phyloP scores from a whole-genome alignment of 2,888 invertebrate species.

The Amblyjoppa fuscipennis region DNA sequence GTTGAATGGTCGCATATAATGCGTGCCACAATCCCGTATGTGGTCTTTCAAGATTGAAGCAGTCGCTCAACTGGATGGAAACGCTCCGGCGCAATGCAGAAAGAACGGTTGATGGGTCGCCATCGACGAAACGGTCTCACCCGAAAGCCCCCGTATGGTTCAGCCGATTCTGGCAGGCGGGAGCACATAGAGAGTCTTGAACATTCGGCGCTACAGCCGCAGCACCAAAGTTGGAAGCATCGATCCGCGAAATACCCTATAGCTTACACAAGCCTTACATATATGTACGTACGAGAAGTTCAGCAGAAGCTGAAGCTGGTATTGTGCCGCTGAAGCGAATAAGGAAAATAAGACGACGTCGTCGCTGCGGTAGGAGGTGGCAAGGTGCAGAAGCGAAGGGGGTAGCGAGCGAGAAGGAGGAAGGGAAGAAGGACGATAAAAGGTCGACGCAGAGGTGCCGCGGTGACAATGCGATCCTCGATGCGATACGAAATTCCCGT shows the following conservation, averaged over 20 bases:
- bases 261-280: slow-evolving; percentile 75
- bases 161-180: slow-evolving; percentile 2
- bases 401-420: slow-evolving; percentile 65
- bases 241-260: slow-evolving; percentile 80
- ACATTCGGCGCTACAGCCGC: slow-evolving; percentile 24
- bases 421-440: slow-evolving; percentile 58
- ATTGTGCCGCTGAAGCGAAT: slow-evolving; percentile 39
- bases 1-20: not conserved
- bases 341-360: slow-evolving; percentile 42
- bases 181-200: not conserved
- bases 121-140: not conserved
- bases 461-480: slow-evolving; percentile 76
- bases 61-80: not conserved
- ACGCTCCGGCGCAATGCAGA: not conserved
- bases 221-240: slow-evolving; percentile 72
- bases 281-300: slow-evolving; percentile 70
- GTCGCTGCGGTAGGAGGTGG: slow-evolving; percentile 28
- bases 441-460: slow-evolving; percentile 58
- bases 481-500: slow-evolving; percentile 77
- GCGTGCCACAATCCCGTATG: not conserved
- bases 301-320: slow-evolving; percentile 4
- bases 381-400: slow-evolving; percentile 74
- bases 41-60: slow-evolving; percentile 4
- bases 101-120: slow-evolving; percentile 1
- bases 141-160: not conserved